Evolutionary conservation across 2,797 vertebrate genomes (phyloP).

Genomic region (Vultur gryphus): DNA sequence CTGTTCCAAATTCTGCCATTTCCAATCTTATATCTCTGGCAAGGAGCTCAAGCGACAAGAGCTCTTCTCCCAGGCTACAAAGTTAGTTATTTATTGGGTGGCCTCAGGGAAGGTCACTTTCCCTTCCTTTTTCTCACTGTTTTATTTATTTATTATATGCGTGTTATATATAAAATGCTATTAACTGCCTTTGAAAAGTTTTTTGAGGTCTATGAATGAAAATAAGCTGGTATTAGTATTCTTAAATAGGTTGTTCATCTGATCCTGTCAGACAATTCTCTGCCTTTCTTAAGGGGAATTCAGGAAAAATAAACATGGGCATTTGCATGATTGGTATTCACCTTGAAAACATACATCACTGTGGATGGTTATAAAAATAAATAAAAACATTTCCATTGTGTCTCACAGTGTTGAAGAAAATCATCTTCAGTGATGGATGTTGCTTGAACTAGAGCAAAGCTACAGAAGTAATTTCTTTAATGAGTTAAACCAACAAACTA

Average conservation of each 20-base stretch:
- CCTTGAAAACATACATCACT: neutral
- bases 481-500: neutral
- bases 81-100: neutral
- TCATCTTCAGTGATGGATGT: neutral
- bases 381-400: neutral
- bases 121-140: neutral
- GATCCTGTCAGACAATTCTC: neutral
- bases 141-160: neutral
- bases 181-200: neutral
- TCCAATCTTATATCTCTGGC: neutral
- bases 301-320: neutral
- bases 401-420: neutral
- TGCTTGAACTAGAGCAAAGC: neutral
- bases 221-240: neutral
- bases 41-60: neutral
- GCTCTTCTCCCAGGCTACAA: neutral
- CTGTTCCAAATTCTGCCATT: neutral
- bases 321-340: neutral
- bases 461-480: neutral
- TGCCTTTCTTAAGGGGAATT: neutral
- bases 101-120: slow-evolving; percentile 1
- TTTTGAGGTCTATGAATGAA: neutral
- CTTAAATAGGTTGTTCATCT: neutral
- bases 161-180: neutral
- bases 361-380: neutral